These are phyloP conservation scores for Galleria mellonella DNA, from an alignment of 1,140 invertebrate genomes.

Conservation along the genomic window DNA sequence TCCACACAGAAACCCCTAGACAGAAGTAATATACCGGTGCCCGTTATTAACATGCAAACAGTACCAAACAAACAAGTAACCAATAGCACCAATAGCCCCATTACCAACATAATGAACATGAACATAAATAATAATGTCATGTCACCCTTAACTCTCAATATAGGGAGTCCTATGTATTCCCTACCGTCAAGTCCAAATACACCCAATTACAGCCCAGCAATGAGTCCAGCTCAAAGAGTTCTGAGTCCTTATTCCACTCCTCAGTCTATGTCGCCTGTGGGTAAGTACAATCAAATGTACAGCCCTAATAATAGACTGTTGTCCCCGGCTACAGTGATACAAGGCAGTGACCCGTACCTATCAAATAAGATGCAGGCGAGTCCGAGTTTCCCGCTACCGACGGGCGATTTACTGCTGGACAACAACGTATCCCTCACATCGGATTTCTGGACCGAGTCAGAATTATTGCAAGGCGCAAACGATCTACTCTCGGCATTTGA, in stretches of 20 bases:
- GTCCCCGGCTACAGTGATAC: slow-evolving; percentile 38
- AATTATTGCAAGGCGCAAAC: slow-evolving; percentile 47
- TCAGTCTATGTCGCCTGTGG: slow-evolving; percentile 50
- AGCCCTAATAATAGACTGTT: slow-evolving; percentile 41
- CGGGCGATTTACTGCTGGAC: slow-evolving; percentile 40
- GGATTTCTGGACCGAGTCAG: slow-evolving; percentile 56
- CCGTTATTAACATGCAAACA: slow-evolving; percentile 49
- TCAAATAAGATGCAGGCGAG: slow-evolving; percentile 55
- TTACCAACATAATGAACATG: slow-evolving; percentile 10
- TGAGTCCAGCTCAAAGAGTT: slow-evolving; percentile 45
- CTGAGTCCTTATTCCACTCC: slow-evolving; percentile 56
- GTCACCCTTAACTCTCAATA: slow-evolving; percentile 50
- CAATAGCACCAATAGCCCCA: background rate
- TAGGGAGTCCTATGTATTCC: slow-evolving; percentile 54
- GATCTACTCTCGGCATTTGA: slow-evolving; percentile 57
- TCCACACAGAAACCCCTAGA: slow-evolving; percentile 14
- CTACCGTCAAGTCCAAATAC: slow-evolving; percentile 51
- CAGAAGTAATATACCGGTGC: slow-evolving; percentile 34
- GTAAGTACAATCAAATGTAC: slow-evolving; percentile 45
- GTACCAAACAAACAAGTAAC: slow-evolving; percentile 17
- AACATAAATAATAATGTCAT: slow-evolving; percentile 32
- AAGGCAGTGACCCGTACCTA: slow-evolving; percentile 53
- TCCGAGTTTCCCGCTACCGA: slow-evolving; percentile 37
- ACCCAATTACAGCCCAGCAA: slow-evolving; percentile 39
- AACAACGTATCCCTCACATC: slow-evolving; percentile 32